Evolutionary conservation across 2,113 vertebrate species (phyloP).

Genomic region (Heliornis fulica): DNA sequence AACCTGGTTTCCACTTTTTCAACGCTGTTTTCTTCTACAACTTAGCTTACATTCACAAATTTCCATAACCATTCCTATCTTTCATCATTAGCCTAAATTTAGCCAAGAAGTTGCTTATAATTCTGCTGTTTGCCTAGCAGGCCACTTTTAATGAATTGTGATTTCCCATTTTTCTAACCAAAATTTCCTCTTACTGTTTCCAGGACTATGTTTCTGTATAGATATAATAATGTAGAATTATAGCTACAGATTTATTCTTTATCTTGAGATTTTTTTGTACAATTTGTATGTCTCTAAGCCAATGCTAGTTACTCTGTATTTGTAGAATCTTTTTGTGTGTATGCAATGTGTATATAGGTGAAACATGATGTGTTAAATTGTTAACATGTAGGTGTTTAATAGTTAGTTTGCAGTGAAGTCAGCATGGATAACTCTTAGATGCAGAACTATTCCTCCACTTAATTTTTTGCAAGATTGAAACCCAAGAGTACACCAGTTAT

Average conservation of each 20-base stretch:
- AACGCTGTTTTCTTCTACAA: neutral
- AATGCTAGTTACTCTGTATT: neutral
- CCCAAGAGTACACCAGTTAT: neutral
- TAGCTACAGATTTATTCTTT: neutral
- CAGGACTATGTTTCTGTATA: neutral
- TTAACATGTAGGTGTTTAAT: too few species aligned
- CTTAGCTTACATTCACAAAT: neutral
- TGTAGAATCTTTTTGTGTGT: neutral
- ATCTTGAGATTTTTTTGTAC: neutral
- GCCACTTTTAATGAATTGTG: neutral
- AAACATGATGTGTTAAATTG: neutral
- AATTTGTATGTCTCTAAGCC: neutral
- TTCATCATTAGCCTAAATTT: neutral
- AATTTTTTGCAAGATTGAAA: neutral
- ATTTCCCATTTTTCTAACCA: neutral
- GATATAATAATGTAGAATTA: neutral
- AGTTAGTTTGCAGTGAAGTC: neutral
- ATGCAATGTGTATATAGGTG: neutral
- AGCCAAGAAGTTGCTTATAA: neutral
- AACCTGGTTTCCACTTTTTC: neutral
- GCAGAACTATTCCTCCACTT: neutral
- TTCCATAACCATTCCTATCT: neutral
- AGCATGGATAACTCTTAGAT: neutral
- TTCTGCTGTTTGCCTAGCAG: neutral
- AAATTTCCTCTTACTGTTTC: neutral